Conservation (phyloP, 2,888 invertebrate species). For the Rugalucina vietnamica region DNA sequence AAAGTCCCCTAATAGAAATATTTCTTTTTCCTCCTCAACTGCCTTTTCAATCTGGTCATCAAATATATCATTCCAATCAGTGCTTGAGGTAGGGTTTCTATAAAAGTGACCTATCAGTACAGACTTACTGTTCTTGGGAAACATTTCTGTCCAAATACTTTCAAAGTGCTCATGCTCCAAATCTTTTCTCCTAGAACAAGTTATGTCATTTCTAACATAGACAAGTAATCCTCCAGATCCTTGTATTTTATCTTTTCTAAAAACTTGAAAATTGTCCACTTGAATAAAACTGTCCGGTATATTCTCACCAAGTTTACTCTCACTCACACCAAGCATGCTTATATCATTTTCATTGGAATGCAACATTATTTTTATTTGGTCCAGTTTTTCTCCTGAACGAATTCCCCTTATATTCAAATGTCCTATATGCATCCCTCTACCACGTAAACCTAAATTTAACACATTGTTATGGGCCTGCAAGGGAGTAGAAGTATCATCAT, state of each 20-base stretch:
- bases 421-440: slow-evolving; percentile 9
- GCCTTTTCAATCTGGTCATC: background rate
- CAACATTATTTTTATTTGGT: background rate
- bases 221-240: background rate
- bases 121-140: background rate
- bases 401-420: background rate
- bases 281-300: background rate
- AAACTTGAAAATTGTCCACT: background rate
- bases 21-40: background rate
- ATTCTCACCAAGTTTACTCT: background rate
- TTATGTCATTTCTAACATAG: background rate
- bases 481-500: background rate
- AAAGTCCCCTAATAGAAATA: background rate
- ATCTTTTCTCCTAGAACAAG: background rate
- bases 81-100: background rate
- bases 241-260: background rate
- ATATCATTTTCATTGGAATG: background rate
- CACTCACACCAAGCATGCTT: background rate
- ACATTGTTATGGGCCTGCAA: background rate
- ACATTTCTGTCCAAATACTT: no score
- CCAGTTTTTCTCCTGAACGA: background rate
- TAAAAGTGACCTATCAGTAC: background rate
- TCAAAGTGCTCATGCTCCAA: background rate
- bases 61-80: background rate
- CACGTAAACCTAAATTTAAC: background rate